These are phyloP conservation scores for Drosophila incognita DNA, from an alignment of 2,888 invertebrate genomes.

Conservation along the genomic window DNA sequence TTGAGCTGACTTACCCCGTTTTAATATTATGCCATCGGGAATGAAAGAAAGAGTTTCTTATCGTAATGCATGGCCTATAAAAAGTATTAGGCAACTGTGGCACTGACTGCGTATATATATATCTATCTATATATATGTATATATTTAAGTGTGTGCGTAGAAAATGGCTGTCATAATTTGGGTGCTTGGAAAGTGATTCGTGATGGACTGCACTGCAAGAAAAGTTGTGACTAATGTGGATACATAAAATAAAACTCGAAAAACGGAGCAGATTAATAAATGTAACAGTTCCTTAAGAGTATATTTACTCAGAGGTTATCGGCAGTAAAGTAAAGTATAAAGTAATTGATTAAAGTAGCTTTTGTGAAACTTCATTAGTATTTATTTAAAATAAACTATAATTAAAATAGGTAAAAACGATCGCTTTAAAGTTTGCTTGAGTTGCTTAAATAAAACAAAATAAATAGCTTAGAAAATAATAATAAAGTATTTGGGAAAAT, in stretches of 20 bases:
- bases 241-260: too few species aligned
- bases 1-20: constrained; percentile 30
- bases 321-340: too few species aligned
- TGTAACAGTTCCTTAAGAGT: too few species aligned
- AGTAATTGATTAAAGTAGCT: too few species aligned
- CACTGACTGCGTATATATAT: constrained; percentile 35
- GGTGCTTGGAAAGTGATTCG: constrained; percentile 3
- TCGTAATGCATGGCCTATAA: constrained; percentile 56
- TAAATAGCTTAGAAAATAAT: neutral
- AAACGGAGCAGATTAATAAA: neutral
- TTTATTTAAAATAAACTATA: neutral
- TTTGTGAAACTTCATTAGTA: too few species aligned
- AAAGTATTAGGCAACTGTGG: constrained; percentile 55
- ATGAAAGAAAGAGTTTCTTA: constrained; percentile 69
- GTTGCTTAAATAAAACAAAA: neutral
- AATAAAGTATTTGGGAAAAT: too few species aligned
- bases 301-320: too few species aligned
- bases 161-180: constrained; percentile 59
- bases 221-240: neutral
- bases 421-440: neutral
- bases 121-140: too few species aligned
- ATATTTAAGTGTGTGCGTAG: constrained; percentile 21
- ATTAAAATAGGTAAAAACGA: neutral
- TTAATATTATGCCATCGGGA: constrained; percentile 36
- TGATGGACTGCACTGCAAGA: constrained; percentile 34